Evolutionary conservation across 1,140 invertebrate species (phyloP), one percentile per base, ranked within the genome.

Genomic region (Atopsyche davidsoni): DNA sequence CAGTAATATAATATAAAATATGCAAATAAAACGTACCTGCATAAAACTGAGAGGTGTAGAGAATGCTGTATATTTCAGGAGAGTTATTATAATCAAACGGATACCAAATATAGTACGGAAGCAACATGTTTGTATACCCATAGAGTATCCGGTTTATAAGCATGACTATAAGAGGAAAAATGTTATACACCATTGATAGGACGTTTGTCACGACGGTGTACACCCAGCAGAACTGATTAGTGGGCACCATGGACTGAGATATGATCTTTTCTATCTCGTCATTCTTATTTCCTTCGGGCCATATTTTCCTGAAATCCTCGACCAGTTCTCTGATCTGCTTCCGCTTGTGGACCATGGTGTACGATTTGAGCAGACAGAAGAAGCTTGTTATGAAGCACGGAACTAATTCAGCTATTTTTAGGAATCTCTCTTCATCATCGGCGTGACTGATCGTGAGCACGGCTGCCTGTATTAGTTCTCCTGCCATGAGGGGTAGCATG

Each of bases 101-200:
- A 46, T 55, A 55, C 53, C 53, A 55, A 22, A 51, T 24, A 21
- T 18, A 7, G 34, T 51, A 55, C 7, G 53, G 53, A 22, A 49
- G 16, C 9, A 28, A 17, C 13, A 47, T 38, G n/a, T 23, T 9
- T 6, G 35, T 34, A 46, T 46, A 14, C 44, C 44, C 13, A 22
- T 36, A 18, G 2, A 17, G 13, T 38, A 52, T n/a, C n/a, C n/a
- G n/a, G 14, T 21, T 36, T 6, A 38, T 19, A 2, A 36, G 4
- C 28, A 32, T 41, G 2, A 46, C 31, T 2, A 46, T 2, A n/a
- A 55, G 1, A 4, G 53, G 53, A 9, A 51, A 42, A 1, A 47
- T 17, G 31, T 46, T 42, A 18, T 51, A 55, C 3, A 51, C 11
- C 1, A 38, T 34, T 1, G 38, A 36, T 13, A 51, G 4, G 1